Base-by-base conservation (phyloP, 2,888 invertebrate genomes). In the Hydraecia micacea region DNA sequence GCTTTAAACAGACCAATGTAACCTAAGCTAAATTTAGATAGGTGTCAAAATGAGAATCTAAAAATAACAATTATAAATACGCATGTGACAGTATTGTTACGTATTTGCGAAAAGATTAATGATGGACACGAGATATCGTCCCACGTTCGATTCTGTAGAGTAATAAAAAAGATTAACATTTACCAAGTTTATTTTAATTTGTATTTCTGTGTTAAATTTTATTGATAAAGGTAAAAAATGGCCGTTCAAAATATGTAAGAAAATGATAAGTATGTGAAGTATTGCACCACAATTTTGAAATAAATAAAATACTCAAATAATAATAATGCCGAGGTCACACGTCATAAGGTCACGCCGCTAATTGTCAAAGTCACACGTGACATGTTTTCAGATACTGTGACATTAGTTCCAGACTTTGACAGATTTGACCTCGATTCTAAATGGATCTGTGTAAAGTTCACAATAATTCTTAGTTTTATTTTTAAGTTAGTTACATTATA, bases 51-150 rank as follows among this genome's bases (percentile, higher is more conserved):
- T 52, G 77, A 28, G 13, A 62, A 71, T 87, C 89, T 88, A 80
- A 82, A 89, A 89, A 87, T 85, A 87, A 86, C 66, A 75, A 73
- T 89, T 86, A 73, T 81, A 83, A 66, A 80, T 80, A 81, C 69
- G 70, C 66, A 77, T 71, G 80, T 79, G 74, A 79, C 76, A 76
- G 76, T 78, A 69, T 78, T 73, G 80, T 86, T 82, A 82, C 88
- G 84, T 79, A 68, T 87, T 87, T 89, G 79, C 77, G 70, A 87
- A 87, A 88, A 85, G 83, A 81, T 75, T 81, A 78, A 80, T 87
- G 78, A 69, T 75, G 79, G 85, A 83, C 79, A 81, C 71, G 55
- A 73, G 69, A 85, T 75, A 79, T 80, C 86, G 28, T 67, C 85
- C 79, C 85, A 88, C 85, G 80, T 77, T 25, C 21, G 36, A 70